phyloP scores from a whole-genome alignment of 2,113 vertebrate genomes.

The Xiphophorus maculatus region DNA sequence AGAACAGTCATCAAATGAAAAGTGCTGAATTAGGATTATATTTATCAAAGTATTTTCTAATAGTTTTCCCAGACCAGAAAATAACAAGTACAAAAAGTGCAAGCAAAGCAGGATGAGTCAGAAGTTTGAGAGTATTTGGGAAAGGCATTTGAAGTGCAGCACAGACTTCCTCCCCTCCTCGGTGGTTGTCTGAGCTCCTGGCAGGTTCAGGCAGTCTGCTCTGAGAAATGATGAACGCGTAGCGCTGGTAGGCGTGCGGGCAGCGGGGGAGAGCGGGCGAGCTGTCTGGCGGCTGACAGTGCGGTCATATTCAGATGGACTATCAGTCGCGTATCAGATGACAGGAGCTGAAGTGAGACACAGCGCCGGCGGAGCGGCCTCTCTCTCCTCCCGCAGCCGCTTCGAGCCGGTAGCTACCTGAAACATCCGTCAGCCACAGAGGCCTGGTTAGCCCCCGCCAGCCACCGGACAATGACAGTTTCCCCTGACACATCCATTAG shows the following conservation, averaged over 20 bases:
- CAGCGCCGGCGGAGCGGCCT: constrained; percentile 54
- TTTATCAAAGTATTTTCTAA: constrained; percentile 41
- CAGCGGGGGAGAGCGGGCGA: constrained; percentile 33
- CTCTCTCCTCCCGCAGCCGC: constrained; percentile 26
- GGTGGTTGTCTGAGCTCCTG: constrained; percentile 54
- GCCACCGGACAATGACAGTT: constrained; percentile 66
- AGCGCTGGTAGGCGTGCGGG: constrained; percentile 17
- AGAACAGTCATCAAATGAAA: constrained; percentile 47
- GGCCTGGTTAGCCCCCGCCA: constrained; percentile 58
- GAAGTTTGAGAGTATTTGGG: constrained; percentile 64
- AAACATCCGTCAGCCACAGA: constrained; percentile 62
- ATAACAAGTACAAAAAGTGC: constrained; percentile 53
- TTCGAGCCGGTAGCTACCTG: constrained; percentile 50
- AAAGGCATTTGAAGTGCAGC: constrained; percentile 67
- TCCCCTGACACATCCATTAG: constrained; percentile 71
- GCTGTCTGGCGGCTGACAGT: constrained; percentile 71
- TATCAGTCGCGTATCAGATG: constrained; percentile 72
- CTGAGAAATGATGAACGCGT: constrained; percentile 64
- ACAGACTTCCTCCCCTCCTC: constrained; percentile 55
- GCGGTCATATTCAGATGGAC: constrained; percentile 70
- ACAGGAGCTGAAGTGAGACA: constrained; percentile 77
- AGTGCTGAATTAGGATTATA: constrained; percentile 35
- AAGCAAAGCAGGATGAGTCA: constrained; percentile 57
- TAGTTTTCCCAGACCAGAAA: constrained; percentile 14
- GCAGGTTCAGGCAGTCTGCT: constrained; percentile 57